Base-by-base conservation (phyloP, 2,888 invertebrate species). In the Hyppa rectilinea region DNA sequence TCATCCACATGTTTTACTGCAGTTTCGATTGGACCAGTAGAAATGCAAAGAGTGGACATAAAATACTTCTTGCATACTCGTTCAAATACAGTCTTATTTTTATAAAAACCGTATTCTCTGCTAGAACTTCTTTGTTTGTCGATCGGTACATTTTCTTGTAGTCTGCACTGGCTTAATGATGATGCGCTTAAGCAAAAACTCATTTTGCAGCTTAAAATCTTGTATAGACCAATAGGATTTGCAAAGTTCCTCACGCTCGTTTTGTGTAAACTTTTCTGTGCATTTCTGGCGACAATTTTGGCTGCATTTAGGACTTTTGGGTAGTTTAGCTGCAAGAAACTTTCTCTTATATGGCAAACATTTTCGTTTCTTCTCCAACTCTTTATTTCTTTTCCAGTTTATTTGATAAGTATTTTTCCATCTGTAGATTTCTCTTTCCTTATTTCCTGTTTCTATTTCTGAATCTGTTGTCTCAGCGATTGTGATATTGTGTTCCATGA, bases 261-360 rank as follows among this genome's bases (percentile, higher is more conserved):
- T 43, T 65, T 71, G 49, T 40, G 65, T 53, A 60, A 65, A 71
- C 20, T 38, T 60, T 65, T 65, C 45, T 59, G 20, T 52, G 59
- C 65, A 71, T 65, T 65, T 65, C 12, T 65, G 52, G 5, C 65
- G 71, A 20, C 71, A 66, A 66, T 14, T 71, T 7, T 59, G 31
- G 38, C 55, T 65, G 43, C 71, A 71, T 59, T 34, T 71, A 40
- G 66, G 61, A 61, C 55, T 60, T 56, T 61, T 66, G 56, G 71
- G 66, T 43, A 66, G 26, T 61, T 71, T 71, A 61, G 61, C 29
- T 34, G 66, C 49, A 61, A 34, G n/a, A 45, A 66, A 6, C 56
- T 66, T 71, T 66, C 61, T 71, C 34, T 50, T 59, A 47, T 71
- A 71, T 29, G 71, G 59, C 65, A 71, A 59, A 71, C 61, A 71